These are phyloP conservation scores for Phalera bucephala DNA, from an alignment of 2,888 invertebrate genomes.

Conservation along the genomic window DNA sequence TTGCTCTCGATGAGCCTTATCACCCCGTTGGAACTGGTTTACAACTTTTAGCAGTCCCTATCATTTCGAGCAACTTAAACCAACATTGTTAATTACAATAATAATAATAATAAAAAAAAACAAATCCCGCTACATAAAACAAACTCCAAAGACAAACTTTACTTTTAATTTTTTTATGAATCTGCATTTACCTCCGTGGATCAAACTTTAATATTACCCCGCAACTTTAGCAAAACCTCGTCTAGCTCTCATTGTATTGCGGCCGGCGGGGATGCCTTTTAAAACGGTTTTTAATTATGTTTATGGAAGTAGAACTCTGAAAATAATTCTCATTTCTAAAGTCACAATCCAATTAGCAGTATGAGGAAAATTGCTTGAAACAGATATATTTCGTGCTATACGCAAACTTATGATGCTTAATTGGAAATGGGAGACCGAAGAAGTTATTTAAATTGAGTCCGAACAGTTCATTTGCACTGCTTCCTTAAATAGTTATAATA, in stretches of 20 bases:
- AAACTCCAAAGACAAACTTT: no score
- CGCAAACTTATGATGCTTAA: neutral
- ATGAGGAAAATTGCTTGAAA: neutral
- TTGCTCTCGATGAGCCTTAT: no score
- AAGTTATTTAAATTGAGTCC: neutral
- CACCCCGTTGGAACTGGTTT: no score
- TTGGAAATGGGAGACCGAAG: neutral
- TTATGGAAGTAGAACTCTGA: slow-evolving; percentile 22
- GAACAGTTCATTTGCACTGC: no score
- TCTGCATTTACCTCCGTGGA: neutral
- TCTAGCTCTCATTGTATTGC: slow-evolving; percentile 5
- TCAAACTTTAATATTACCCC: slow-evolving; percentile 22
- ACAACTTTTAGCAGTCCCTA: no score
- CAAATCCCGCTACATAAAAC: no score
- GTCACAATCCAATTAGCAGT: neutral
- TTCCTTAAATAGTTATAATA: no score
- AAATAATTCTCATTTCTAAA: slow-evolving; percentile 16
- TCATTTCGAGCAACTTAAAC: no score
- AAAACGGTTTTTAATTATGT: slow-evolving; percentile 44
- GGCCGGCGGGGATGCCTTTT: slow-evolving; percentile 27
- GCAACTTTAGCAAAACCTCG: slow-evolving; percentile 18
- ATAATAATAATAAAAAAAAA: no score
- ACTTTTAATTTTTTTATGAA: neutral
- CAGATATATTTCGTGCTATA: neutral
- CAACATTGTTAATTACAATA: no score